Conservation (phyloP, 2,113 vertebrate species). For the Donacobius atricapilla region DNA sequence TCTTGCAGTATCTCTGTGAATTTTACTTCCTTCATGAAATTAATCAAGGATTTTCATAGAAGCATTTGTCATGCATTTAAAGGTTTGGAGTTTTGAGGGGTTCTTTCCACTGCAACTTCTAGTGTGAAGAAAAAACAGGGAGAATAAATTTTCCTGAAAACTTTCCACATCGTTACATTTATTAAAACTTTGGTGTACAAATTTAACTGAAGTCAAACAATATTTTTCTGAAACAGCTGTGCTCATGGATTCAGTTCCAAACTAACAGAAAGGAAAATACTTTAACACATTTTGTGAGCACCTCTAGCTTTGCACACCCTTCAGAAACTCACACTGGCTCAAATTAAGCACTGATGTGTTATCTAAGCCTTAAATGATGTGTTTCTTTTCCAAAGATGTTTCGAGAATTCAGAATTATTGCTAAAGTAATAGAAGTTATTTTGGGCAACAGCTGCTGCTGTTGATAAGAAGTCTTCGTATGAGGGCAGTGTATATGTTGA, state of each 20-base stretch:
- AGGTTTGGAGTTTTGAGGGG: fast-evolving
- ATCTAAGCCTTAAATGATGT: background rate
- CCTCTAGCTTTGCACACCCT: background rate
- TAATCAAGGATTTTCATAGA: background rate
- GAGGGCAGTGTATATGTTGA: background rate
- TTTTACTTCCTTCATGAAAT: background rate
- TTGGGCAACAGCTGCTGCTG: background rate
- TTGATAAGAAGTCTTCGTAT: background rate
- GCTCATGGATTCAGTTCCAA: background rate
- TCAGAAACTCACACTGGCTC: background rate
- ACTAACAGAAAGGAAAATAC: background rate
- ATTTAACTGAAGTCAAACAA: background rate
- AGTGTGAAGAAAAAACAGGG: background rate
- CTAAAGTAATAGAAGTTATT: background rate
- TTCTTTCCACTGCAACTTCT: background rate
- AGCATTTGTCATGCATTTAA: background rate
- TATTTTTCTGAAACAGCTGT: background rate
- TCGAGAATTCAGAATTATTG: background rate
- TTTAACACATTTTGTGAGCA: background rate
- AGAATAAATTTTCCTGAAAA: background rate
- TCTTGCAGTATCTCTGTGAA: background rate
- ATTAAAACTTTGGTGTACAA: background rate
- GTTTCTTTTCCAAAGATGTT: background rate
- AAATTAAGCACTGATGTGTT: background rate
- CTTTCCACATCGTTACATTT: background rate